These are phyloP conservation scores for Helicoverpa armigera DNA, from an alignment of 1,140 invertebrate species.

Conservation along the genomic window DNA sequence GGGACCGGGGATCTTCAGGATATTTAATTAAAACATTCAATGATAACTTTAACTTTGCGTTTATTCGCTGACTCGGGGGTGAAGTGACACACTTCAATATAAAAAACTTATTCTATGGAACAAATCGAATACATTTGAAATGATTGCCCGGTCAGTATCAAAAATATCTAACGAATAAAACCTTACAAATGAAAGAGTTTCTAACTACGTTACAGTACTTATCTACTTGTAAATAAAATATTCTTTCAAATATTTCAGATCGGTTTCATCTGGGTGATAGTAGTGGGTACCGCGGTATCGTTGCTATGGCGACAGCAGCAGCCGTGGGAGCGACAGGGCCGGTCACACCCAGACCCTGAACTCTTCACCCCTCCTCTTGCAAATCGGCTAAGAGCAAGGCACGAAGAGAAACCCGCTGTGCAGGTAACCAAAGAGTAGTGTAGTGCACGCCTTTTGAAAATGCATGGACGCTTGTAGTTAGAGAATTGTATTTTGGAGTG, in stretches of 20 bases:
- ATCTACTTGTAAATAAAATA: not conserved
- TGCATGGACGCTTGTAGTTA: constrained; percentile 31
- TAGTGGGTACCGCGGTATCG: constrained; percentile 67
- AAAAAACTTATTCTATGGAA: too few species aligned
- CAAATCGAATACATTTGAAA: too few species aligned
- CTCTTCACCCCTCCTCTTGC: constrained; percentile 90
- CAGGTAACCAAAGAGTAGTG: constrained; percentile 59
- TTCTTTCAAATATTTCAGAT: constrained; percentile 60
- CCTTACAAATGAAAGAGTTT: too few species aligned
- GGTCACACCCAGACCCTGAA: constrained; percentile 83
- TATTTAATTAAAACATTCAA: too few species aligned
- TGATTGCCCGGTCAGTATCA: too few species aligned
- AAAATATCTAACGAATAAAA: too few species aligned
- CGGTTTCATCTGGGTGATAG: constrained; percentile 73
- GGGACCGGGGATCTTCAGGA: too few species aligned
- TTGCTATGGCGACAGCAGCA: constrained; percentile 69
- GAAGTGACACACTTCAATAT: too few species aligned
- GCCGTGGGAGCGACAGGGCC: constrained; percentile 68
- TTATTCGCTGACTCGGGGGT: too few species aligned
- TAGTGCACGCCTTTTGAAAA: not conserved
- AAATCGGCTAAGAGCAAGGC: constrained; percentile 75
- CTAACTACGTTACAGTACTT: too few species aligned
- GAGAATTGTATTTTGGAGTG: not conserved
- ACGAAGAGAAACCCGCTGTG: constrained; percentile 57
- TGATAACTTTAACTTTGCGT: too few species aligned